Evolutionary conservation across 1,140 invertebrate genomes (phyloP).

Genomic region (Drosophila santomea): DNA sequence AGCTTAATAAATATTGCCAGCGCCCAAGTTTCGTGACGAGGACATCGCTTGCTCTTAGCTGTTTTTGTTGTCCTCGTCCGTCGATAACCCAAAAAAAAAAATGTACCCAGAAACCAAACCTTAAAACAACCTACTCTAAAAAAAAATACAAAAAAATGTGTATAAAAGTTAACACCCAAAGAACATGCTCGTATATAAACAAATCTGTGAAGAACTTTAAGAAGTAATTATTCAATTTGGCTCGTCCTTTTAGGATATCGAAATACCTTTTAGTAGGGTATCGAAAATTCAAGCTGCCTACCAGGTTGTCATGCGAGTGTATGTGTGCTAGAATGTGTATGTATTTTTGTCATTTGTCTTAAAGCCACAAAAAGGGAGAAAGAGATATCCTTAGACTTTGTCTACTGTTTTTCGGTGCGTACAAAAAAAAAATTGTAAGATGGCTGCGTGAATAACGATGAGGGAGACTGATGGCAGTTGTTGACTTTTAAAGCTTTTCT

Average conservation of each 20-base stretch:
- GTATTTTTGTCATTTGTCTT: conserved; percentile 52
- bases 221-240: background rate
- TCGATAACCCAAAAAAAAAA: conserved; percentile 26
- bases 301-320: conserved; percentile 19
- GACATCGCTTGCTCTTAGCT: conserved; percentile 21
- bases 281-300: conserved; percentile 11
- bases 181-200: no score
- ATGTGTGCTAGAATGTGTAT: background rate
- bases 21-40: conserved; percentile 30
- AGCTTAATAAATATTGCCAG: conserved; percentile 76
- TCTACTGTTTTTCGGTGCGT: conserved; percentile 11
- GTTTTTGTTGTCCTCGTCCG: conserved; percentile 21
- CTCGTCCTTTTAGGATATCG: background rate
- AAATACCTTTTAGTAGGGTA: background rate
- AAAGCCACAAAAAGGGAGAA: conserved; percentile 28
- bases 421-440: background rate
- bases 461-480: background rate
- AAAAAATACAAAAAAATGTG: background rate
- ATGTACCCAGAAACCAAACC: background rate
- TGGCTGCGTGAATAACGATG: background rate
- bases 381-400: conserved; percentile 10
- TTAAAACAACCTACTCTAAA: background rate
- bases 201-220: no score
- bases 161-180: no score
- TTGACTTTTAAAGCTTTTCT: conserved; percentile 16